Evolutionary conservation across 2,888 invertebrate genomes (phyloP).

Genomic region (Diachrysia chrysitis): DNA sequence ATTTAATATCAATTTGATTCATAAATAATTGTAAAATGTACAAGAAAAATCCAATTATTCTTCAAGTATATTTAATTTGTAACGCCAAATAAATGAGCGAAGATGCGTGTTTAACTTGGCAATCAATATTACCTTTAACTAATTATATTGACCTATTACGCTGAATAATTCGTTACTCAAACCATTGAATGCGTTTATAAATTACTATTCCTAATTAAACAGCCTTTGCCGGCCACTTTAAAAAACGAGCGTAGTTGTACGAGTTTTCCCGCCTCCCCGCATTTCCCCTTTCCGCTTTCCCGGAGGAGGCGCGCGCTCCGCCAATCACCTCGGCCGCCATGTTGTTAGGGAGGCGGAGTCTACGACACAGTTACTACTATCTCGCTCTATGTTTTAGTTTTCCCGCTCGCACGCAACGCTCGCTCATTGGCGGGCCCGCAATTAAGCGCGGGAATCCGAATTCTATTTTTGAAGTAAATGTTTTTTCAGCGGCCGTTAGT

Average conservation of each 20-base stretch:
- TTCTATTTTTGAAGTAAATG: slow-evolving; percentile 88
- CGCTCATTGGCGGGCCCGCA: slow-evolving; percentile 86
- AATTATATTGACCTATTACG: slow-evolving; percentile 47
- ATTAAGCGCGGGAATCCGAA: slow-evolving; percentile 89
- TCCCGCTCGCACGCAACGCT: slow-evolving; percentile 77
- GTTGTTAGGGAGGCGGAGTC: slow-evolving; percentile 90
- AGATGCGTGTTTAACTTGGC: slow-evolving; percentile 33
- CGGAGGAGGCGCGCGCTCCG: slow-evolving; percentile 81
- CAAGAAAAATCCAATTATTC: neutral
- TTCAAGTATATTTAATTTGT: neutral
- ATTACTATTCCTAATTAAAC: slow-evolving; percentile 55
- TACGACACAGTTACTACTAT: slow-evolving; percentile 67
- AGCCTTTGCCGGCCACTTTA: slow-evolving; percentile 32
- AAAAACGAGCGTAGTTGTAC: slow-evolving; percentile 36
- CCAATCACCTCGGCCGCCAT: slow-evolving; percentile 91
- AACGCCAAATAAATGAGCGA: neutral
- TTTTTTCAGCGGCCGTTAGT: slow-evolving; percentile 82
- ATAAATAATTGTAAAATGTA: neutral
- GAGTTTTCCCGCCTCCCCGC: slow-evolving; percentile 66
- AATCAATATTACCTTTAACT: slow-evolving; percentile 32
- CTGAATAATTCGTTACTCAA: slow-evolving; percentile 49
- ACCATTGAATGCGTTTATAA: slow-evolving; percentile 49
- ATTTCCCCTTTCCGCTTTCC: slow-evolving; percentile 81
- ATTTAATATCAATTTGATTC: too few species aligned
- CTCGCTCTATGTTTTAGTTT: slow-evolving; percentile 69